These are phyloP conservation scores for Lycocerus yunnanus DNA, from an alignment of 2,888 invertebrate genomes.

Conservation along the genomic window DNA sequence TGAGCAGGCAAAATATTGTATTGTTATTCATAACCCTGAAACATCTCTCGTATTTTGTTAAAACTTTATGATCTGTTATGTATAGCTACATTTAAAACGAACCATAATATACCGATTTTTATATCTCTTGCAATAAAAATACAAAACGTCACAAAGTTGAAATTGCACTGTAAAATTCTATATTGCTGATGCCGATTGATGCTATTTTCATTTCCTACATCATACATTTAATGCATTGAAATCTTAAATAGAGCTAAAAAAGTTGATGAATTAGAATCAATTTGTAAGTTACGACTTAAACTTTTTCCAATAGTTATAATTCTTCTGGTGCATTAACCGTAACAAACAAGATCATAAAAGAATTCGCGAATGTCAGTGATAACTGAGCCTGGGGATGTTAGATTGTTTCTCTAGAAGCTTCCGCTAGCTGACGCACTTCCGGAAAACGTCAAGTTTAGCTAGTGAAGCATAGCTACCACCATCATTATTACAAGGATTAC, in stretches of 20 bases:
- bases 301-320: conserved; percentile 29
- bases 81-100: conserved; percentile 2
- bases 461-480: conserved; percentile 24
- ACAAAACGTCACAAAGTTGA: neutral
- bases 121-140: neutral
- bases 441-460: conserved; percentile 25
- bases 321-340: conserved; percentile 34
- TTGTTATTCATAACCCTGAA: conserved; percentile 28
- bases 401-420: conserved; percentile 32
- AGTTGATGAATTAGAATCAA: neutral
- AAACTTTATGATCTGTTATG: conserved; percentile 25
- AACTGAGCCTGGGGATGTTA: conserved; percentile 21
- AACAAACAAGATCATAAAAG: conserved; percentile 39
- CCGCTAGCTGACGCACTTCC: conserved; percentile 39
- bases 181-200: neutral
- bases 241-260: neutral
- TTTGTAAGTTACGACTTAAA: conserved; percentile 1
- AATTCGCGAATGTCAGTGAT: conserved; percentile 21
- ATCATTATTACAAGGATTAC: conserved; percentile 13
- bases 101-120: neutral
- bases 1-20: conserved; percentile 29
- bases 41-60: conserved; percentile 18
- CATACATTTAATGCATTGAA: neutral
- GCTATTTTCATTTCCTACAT: neutral
- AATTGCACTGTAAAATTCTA: conserved; percentile 3